Evolutionary conservation across 2,797 vertebrate genomes (phyloP), one percentile per base, ranked within the genome.

Genomic region (Danio jaintianensis): DNA sequence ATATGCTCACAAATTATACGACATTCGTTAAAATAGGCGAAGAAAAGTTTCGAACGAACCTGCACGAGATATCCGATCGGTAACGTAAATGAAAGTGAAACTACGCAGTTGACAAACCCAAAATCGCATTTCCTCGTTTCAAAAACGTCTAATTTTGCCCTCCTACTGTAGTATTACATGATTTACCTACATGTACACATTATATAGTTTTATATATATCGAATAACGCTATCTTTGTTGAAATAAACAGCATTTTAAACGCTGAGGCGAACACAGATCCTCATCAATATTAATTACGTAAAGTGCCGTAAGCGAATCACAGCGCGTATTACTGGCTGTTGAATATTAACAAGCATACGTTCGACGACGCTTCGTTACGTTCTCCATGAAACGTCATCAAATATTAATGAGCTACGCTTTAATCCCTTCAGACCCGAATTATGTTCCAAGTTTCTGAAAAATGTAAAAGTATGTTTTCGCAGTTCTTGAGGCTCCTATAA

Each of bases 241-340:
- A 29, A 29, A 13, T 50, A 75, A 15, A 40, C 36, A n/a, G n/a
- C 5, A 9, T 13, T 40, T 7, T 4, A 18, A 3, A 10, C 3
- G 11, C 4, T 18, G 29, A 6, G 1, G 10, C 12, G 6, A 48
- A 48, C 1, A 7, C 15, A 5, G 7, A n/a, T 15, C n/a, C 16
- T 42, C 29, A 61, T 78, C 52, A 78, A 69, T 78, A 78, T 78
- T 61, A 10, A 78, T 59, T 20, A 78, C 55, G 76, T 16, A 40
- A 69, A 16, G 13, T n/a, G 36, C 38, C 59, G 59, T 16, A 15
- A 13, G 13, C 58, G 22, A 61, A 61, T 61, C 58, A 4, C 58
- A 38, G 29, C 12, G 58, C 58, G 22, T 58, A 22, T 10, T 0
- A 9, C 13, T 1, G 15, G 22, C 7, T 50, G 13, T 16, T 68